phyloP scores from a whole-genome alignment of 2,113 vertebrate genomes.

The Ranitomeya variabilis region DNA sequence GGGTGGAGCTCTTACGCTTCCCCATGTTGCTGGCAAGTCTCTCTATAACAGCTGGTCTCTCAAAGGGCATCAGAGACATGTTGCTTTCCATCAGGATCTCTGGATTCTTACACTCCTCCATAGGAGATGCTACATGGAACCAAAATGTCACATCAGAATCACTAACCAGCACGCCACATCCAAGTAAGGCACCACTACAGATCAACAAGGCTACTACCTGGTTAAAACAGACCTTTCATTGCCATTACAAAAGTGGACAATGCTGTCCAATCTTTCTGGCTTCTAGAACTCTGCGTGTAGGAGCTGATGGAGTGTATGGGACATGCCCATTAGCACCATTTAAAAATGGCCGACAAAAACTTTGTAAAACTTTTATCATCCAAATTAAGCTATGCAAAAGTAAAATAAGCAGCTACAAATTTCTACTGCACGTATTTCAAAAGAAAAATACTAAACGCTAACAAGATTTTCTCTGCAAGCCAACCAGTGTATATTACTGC shows the following conservation, averaged over 20 bases:
- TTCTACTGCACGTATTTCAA: not conserved
- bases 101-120: constrained; percentile 87
- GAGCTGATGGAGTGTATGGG: constrained; percentile 14
- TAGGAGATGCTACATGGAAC: constrained; percentile 77
- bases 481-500: not conserved
- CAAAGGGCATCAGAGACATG: constrained; percentile 86
- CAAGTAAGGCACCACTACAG: constrained; percentile 26
- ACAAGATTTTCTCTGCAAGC: not conserved
- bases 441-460: too few relatives aligned
- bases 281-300: constrained; percentile 49
- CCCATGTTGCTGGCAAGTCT: constrained; percentile 91
- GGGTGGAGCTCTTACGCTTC: constrained; percentile 98
- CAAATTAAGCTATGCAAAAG: not conserved
- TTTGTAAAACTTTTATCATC: not conserved
- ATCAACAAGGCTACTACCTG: not conserved
- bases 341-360: not conserved
- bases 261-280: constrained; percentile 9
- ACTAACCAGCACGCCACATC: constrained; percentile 15
- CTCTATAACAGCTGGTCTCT: constrained; percentile 96
- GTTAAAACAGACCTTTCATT: not conserved
- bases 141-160: constrained; percentile 70
- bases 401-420: not conserved
- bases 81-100: constrained; percentile 85
- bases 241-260: not conserved
- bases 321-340: not conserved